These are phyloP conservation scores for Liposcelis brunnea DNA, from an alignment of 2,888 invertebrate genomes.

Conservation along the genomic window DNA sequence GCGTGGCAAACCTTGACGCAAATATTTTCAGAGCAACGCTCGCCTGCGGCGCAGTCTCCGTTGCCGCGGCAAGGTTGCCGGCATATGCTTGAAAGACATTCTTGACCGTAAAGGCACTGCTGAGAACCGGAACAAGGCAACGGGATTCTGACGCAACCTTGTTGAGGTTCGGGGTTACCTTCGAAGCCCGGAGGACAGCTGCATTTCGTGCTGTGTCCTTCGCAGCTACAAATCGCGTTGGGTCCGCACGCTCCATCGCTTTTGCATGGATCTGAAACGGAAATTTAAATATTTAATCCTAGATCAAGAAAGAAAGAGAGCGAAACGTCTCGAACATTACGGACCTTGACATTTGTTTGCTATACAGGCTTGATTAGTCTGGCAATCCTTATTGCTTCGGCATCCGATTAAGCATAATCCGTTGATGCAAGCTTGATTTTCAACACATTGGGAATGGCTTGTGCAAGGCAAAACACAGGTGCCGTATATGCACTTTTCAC, in stretches of 20 bases:
- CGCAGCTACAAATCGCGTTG: constrained; percentile 61
- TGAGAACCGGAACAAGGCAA: constrained; percentile 42
- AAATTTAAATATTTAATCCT: no score
- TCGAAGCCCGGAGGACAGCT: constrained; percentile 71
- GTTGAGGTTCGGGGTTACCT: constrained; percentile 71
- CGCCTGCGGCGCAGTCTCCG: constrained; percentile 62
- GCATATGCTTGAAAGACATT: constrained; percentile 62
- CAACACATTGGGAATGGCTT: constrained; percentile 63
- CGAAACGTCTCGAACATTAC: no score
- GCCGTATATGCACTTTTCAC: constrained; percentile 61
- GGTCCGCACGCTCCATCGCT: constrained; percentile 62
- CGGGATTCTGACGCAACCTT: constrained; percentile 76
- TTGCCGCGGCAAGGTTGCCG: constrained; percentile 59
- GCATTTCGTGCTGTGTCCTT: constrained; percentile 58
- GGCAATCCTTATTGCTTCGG: constrained; percentile 65
- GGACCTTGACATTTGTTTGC: constrained; percentile 56
- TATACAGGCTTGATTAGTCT: constrained; percentile 57
- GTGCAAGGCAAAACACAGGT: constrained; percentile 65
- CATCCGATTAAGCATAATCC: constrained; percentile 72
- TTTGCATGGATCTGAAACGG: constrained; percentile 49
- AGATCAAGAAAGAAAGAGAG: no score
- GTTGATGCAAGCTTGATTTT: constrained; percentile 60
- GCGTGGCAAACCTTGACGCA: constrained; percentile 77
- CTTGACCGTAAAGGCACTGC: constrained; percentile 59
- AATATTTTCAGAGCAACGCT: constrained; percentile 58